Base-by-base conservation (phyloP, 2,888 invertebrate species). In the Papilio gigon region DNA sequence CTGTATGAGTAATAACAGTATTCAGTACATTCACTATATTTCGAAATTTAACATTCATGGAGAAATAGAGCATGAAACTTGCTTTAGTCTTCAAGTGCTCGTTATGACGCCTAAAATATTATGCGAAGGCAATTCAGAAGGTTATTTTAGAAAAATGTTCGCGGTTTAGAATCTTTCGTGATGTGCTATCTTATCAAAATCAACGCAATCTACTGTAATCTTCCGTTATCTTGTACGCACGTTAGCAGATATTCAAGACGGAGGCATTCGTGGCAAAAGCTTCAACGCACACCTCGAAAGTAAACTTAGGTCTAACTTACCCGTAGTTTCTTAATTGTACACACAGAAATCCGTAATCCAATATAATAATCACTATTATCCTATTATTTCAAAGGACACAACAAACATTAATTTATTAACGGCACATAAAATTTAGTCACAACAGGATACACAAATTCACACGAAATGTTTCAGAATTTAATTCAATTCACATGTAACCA, bases 341-440 rank as follows among this genome's bases (percentile, higher is more conserved):
- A 84, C 84, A 85, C 87, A 87, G 85, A 85, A 82, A 85, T 85
- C 82, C 78, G 88, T 90, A 90, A 90, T 90, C 91, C 90, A 91
- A 91, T 90, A 91, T 84, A 81, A 80, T 80, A 84, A 85, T 81
- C 90, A 90, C 89, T 87, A 85, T 75, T 77, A 90, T 90, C 90
- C 86, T 89, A 90, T 89, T 91, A 90, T 80, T 80, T 80, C 77
- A 80, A 69, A 82, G 83, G 84, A 83, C 90, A 91, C 91, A 87
- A 89, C 84, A 87, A 90, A 88, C 88, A 89, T 89, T 88, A 85
- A 82, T 63, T 81, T 82, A 76, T 72, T 72, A 80, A 84, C 75
- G 80, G 83, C 89, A 90, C 86, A 79, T 73, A 74, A 72, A 82
- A 83, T 85, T 82, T 82, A 80, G 86, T 84, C 81, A 86, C 82